A percentile compares a stretch with the other conserved stretches of the same genome.
Evolutionary conservation across 64 coral and sea anemone species (phyloP).

Genomic region (Stichodactyla mertensii): DNA sequence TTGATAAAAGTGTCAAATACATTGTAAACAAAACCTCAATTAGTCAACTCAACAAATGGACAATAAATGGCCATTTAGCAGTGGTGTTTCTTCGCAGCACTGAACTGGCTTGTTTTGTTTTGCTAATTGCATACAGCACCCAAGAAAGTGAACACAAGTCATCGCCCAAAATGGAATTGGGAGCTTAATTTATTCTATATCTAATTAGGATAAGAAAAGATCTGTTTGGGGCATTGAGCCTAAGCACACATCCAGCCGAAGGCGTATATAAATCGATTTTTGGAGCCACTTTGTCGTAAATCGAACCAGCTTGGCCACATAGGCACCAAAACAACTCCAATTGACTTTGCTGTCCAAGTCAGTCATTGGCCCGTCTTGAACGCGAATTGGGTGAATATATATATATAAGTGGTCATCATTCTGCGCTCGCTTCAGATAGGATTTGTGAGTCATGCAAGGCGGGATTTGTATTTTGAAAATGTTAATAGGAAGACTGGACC

Average conservation of each 20-base stretch:
- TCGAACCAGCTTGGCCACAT: constrained; percentile 3
- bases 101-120: not conserved
- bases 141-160: not conserved
- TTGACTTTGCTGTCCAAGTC: not conserved
- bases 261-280: constrained; percentile 17
- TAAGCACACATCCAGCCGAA: not conserved
- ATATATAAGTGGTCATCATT: not conserved
- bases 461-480: not conserved
- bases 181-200: not conserved
- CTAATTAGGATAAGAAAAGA: not conserved
- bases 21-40: constrained; percentile 24
- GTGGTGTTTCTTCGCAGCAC: not conserved
- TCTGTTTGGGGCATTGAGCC: not conserved
- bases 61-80: not conserved
- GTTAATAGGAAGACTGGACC: not conserved
- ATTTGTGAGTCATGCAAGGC: not conserved
- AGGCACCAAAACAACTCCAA: constrained; percentile 5
- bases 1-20: constrained; percentile 12
- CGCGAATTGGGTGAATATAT: not conserved
- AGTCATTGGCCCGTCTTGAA: not conserved
- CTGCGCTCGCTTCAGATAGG: not conserved
- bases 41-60: not conserved
- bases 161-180: not conserved
- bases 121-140: not conserved
- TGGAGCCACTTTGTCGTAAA: constrained; percentile 15